Percentiles rank a stretch among this genome's conserved stretches.
These are phyloP conservation scores for Cyphomyrmex costatus DNA, from an alignment of 1,140 invertebrate genomes.

Conservation along the genomic window DNA sequence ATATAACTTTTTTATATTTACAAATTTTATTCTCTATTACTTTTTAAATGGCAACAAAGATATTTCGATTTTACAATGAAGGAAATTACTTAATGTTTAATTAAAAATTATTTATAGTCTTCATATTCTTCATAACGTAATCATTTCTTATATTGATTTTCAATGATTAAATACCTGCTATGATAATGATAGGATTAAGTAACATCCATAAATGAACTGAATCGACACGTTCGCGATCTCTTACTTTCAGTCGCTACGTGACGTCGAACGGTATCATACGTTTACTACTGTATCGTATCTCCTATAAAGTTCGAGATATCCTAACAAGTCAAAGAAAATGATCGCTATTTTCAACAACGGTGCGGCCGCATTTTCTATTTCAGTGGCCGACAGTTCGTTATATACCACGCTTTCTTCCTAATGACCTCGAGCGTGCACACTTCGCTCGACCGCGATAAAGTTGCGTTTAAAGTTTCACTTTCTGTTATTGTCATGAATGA, in stretches of 20 bases:
- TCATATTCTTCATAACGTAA: not conserved
- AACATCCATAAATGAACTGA: slow-evolving; percentile 30
- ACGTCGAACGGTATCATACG: not conserved
- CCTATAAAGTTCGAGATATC: slow-evolving; percentile 12
- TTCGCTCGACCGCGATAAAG: slow-evolving; percentile 25
- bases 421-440: slow-evolving; percentile 42
- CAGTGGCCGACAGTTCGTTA: slow-evolving; percentile 54
- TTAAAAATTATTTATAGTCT: too few relatives aligned
- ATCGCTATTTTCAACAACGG: slow-evolving; percentile 36
- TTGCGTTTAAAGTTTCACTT: slow-evolving; percentile 71
- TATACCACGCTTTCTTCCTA: slow-evolving; percentile 69
- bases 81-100: not conserved
- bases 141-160: not conserved
- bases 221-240: slow-evolving; percentile 8
- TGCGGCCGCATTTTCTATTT: slow-evolving; percentile 65
- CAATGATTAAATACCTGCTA: not conserved
- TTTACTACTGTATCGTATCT: slow-evolving; percentile 16
- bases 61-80: not conserved
- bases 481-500: slow-evolving; percentile 58
- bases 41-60: not conserved
- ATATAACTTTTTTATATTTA: not conserved
- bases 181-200: slow-evolving; percentile 19
- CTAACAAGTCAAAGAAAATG: slow-evolving; percentile 49
- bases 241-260: slow-evolving; percentile 30
- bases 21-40: not conserved